Base-by-base conservation (phyloP, 2,888 invertebrate genomes). In the Coelopa pilipes region DNA sequence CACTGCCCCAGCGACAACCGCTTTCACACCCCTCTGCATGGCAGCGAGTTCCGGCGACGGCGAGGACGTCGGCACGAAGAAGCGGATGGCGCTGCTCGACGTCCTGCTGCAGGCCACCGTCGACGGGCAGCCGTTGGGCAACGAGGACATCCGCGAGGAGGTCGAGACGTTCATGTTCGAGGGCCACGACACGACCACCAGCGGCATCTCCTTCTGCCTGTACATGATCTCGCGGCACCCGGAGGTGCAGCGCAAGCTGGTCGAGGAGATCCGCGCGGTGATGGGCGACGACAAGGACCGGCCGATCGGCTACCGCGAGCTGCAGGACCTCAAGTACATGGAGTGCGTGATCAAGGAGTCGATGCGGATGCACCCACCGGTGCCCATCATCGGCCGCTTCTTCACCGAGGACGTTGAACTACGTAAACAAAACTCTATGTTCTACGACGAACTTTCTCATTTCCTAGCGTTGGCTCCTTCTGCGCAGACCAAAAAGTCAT, bases 281-380 rank as follows among this genome's bases (percentile, higher is more conserved):
- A 75, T 80, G 47, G 82, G 83, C 10, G 70, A 53, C 15, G 80
- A 81, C 72, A 72, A 67, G 24, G 50, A 78, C 11, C 75, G 76
- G 67, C 72, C 77, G 7, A 24, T 79, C 0, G 78, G 76, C 12
- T 78, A 79, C 47, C 70, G 74, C 11, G 75, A 81, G 46, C 72
- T 82, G 12, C 78, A 79, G 34, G 77, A 81, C n/a, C 67, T 82
- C 0, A 80, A 81, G 62, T 82, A 82, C 65, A 85, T 92, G 70
- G 92, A 92, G 76, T 89, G 89, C 74, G 91, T 91, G 73, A 90
- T 92, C 45, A 92, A 92, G 80, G 92, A 92, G 82, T 87, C 90
- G 0, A 78, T 92, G 73, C 84, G 92, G 63, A 80, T 92, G 15
- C 91, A 89, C 77, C 92, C 92, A 0, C 90, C 91, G 70, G 91